A percentile compares a stretch with the other conserved stretches of the same genome.
Evolutionary conservation across 2,797 vertebrate species (phyloP).

Genomic region (Morelia viridis): DNA sequence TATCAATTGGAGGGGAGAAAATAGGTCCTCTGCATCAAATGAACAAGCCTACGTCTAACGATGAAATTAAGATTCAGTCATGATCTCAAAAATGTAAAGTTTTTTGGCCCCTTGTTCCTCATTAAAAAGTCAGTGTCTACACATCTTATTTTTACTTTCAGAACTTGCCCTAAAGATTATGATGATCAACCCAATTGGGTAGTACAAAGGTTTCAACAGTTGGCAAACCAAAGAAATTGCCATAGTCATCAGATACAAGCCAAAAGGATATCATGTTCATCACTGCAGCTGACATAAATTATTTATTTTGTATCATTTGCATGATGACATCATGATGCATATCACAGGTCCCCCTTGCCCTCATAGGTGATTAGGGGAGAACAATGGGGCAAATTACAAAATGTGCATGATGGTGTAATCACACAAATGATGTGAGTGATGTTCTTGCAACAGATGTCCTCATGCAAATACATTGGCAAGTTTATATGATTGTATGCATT

Average conservation of each 20-base stretch:
- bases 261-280: not conserved
- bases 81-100: not conserved
- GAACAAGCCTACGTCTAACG: not conserved
- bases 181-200: not conserved
- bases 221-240: not conserved
- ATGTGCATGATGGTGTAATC: not conserved
- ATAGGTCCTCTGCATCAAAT: too few species aligned
- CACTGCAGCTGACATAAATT: not conserved
- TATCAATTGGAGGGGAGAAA: too few species aligned
- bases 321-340: not conserved
- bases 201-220: not conserved
- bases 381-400: not conserved
- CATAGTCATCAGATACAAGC: not conserved
- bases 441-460: not conserved
- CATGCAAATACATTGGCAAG: not conserved
- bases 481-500: not conserved
- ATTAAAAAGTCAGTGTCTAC: not conserved
- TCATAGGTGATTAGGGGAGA: not conserved
- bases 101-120: not conserved
- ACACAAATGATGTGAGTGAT: not conserved
- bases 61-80: slow-evolving; percentile 13
- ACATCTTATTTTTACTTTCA: not conserved
- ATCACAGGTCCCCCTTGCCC: not conserved
- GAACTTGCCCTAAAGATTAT: not conserved
- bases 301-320: not conserved